These are phyloP conservation scores for Chloropsis hardwickii DNA, from an alignment of 2,113 vertebrate genomes.

Conservation along the genomic window DNA sequence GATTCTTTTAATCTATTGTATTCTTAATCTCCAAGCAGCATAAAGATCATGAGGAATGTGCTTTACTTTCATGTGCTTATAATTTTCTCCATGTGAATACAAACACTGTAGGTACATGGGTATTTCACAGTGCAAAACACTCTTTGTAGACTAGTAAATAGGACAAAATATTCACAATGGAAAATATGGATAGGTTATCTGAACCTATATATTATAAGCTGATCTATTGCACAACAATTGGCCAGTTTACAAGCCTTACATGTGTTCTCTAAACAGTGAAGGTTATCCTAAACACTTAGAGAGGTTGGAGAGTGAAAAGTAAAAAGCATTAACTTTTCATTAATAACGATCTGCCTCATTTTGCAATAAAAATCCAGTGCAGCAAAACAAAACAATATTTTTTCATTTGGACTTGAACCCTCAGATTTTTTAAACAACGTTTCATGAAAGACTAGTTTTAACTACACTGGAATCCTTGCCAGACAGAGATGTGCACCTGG, in stretches of 20 bases:
- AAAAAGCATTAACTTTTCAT: neutral
- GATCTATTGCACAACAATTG: neutral
- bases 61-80: conserved; percentile 42
- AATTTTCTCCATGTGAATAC: conserved; percentile 35
- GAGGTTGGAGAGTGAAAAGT: neutral
- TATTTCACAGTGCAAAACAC: neutral
- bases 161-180: neutral
- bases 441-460: neutral
- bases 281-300: neutral
- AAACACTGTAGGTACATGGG: conserved; percentile 13
- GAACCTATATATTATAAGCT: neutral
- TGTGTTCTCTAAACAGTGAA: neutral
- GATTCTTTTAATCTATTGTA: conserved; percentile 61
- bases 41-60: conserved; percentile 55
- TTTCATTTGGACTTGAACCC: neutral
- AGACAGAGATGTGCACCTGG: neutral
- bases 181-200: neutral
- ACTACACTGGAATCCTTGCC: neutral
- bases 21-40: conserved; percentile 39
- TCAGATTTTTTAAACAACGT: neutral
- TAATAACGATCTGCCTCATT: neutral
- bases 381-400: neutral
- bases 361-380: neutral
- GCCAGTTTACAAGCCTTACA: neutral
- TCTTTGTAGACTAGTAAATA: neutral